Conservation (phyloP, 2,113 vertebrate genomes). For the Pollimyrus isidori region DNA sequence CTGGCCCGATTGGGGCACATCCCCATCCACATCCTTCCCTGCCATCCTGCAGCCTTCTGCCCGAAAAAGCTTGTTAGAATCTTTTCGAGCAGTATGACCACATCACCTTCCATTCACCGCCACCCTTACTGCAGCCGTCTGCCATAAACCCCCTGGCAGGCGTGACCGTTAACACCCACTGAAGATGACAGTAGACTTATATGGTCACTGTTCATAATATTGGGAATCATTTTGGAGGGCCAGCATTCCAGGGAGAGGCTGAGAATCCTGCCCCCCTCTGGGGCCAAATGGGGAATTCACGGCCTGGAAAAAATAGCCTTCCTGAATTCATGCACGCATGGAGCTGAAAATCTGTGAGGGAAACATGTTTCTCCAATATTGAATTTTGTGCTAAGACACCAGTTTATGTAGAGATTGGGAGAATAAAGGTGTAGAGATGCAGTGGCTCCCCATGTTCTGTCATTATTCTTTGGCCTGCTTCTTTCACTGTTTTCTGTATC, state of each 20-base stretch:
- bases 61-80: neutral
- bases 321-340: neutral
- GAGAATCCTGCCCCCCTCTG: neutral
- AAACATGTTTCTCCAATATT: neutral
- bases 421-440: neutral
- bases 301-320: neutral
- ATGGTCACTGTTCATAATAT: neutral
- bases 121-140: neutral
- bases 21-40: neutral
- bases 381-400: neutral
- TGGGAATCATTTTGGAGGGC: neutral
- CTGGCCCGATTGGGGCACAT: neutral
- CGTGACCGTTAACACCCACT: neutral
- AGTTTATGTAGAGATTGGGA: neutral
- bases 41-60: neutral
- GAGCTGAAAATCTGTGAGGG: neutral
- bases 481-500: neutral
- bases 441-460: neutral
- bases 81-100: neutral
- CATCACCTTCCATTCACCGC: neutral
- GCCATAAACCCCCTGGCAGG: neutral
- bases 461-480: neutral
- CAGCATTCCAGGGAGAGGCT: neutral
- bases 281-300: neutral
- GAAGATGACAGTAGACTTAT: neutral